Percentiles rank a stretch among this genome's conserved stretches.
Conservation (phyloP, 2,888 invertebrate species). For the Abrostola tripartita region DNA sequence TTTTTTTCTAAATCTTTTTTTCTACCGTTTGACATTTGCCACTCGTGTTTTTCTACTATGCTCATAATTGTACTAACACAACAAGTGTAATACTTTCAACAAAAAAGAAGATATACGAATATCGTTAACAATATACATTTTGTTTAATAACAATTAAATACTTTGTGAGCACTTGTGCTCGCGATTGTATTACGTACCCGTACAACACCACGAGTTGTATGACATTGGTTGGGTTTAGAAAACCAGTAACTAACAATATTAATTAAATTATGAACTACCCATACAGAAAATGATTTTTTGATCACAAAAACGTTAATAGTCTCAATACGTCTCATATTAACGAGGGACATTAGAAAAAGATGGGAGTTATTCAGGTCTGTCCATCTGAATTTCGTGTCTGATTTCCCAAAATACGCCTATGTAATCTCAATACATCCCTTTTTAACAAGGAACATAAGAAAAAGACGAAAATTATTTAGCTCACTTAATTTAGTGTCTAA, state of each 20-base stretch:
- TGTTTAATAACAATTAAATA: conserved; percentile 25
- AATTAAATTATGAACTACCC: neutral
- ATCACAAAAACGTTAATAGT: too few relatives aligned
- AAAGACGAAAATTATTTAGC: too few relatives aligned
- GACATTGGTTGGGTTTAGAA: conserved; percentile 18
- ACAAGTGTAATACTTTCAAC: conserved; percentile 21
- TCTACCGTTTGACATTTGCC: neutral
- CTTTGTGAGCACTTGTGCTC: conserved; percentile 40
- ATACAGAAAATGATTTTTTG: too few relatives aligned
- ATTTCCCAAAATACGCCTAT: too few relatives aligned
- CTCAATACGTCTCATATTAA: too few relatives aligned
- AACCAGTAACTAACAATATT: neutral
- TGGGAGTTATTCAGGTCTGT: too few relatives aligned
- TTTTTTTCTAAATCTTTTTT: neutral
- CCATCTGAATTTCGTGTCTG: too few relatives aligned
- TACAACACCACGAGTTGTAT: conserved; percentile 38
- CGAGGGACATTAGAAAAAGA: too few relatives aligned
- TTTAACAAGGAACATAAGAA: too few relatives aligned
- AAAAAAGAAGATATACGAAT: conserved; percentile 20
- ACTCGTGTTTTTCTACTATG: conserved; percentile 8
- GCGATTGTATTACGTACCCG: conserved; percentile 52
- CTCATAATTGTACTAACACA: conserved; percentile 38
- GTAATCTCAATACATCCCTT: too few relatives aligned
- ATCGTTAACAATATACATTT: conserved; percentile 10
- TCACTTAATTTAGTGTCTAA: too few relatives aligned